Conservation (phyloP, 1,140 invertebrate species). For the Propsilocerus akamusi region DNA sequence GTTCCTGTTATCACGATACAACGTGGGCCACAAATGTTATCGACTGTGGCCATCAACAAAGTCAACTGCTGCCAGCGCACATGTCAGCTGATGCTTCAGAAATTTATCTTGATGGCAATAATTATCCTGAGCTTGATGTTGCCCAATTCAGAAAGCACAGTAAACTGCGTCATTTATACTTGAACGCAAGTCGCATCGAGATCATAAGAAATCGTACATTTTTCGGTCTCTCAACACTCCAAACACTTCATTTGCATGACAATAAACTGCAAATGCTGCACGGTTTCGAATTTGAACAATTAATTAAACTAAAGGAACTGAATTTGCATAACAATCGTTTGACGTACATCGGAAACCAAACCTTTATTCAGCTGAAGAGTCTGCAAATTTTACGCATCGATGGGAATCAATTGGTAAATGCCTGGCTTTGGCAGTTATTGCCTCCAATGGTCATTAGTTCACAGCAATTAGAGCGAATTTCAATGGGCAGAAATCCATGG, state of each 20-base stretch:
- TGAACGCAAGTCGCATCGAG: slow-evolving; percentile 70
- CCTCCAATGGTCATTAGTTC: slow-evolving; percentile 31
- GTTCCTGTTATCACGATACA: slow-evolving; percentile 81
- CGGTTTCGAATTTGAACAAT: slow-evolving; percentile 78
- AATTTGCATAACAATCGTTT: slow-evolving; percentile 78
- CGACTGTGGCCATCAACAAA: slow-evolving; percentile 63
- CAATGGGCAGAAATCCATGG: slow-evolving; percentile 67
- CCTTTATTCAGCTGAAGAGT: slow-evolving; percentile 54
- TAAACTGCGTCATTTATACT: slow-evolving; percentile 67
- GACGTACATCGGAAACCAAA: slow-evolving; percentile 56
- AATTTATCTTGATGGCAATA: slow-evolving; percentile 79
- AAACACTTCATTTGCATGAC: slow-evolving; percentile 67
- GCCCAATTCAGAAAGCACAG: slow-evolving; percentile 84
- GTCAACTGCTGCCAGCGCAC: slow-evolving; percentile 54
- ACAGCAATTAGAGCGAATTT: slow-evolving; percentile 45
- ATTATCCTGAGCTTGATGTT: slow-evolving; percentile 63
- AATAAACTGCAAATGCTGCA: slow-evolving; percentile 62
- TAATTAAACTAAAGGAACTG: slow-evolving; percentile 59
- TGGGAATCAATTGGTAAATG: slow-evolving; percentile 62
- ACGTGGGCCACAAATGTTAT: slow-evolving; percentile 86
- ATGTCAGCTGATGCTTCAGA: slow-evolving; percentile 90
- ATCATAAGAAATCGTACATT: slow-evolving; percentile 83
- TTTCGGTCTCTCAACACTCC: slow-evolving; percentile 64
- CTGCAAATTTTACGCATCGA: slow-evolving; percentile 65
- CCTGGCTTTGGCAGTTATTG: slow-evolving; percentile 67